A percentile compares a stretch with the other conserved stretches of the same genome.
Evolutionary conservation across 92 coral and sea anemone genomes (phyloP).

Genomic region (Scolanthus callimorphus): DNA sequence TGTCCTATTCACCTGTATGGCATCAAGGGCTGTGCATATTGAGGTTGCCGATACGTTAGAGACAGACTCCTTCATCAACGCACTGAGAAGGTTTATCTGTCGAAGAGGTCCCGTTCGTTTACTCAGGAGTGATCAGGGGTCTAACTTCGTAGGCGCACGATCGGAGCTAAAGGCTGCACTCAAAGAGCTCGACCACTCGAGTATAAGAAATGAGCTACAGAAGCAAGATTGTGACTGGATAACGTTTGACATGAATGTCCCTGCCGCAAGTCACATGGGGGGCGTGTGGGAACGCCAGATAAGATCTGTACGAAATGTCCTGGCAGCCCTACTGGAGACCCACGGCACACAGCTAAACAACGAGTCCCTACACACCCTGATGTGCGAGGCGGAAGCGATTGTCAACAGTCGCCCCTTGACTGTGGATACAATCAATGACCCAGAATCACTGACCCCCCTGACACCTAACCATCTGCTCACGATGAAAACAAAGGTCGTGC

Average conservation of each 20-base stretch:
- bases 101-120: conserved; percentile 51
- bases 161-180: conserved; percentile 20
- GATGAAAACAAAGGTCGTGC: conserved; percentile 28
- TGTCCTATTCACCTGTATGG: conserved; percentile 45
- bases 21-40: conserved; percentile 34
- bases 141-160: conserved; percentile 38
- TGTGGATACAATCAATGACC: conserved; percentile 4
- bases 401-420: conserved; percentile 35
- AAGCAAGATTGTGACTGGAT: conserved; percentile 47
- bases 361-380: conserved; percentile 38
- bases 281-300: conserved; percentile 48
- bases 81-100: conserved; percentile 39
- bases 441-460: conserved; percentile 20
- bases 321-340: conserved; percentile 19
- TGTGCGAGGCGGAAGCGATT: conserved; percentile 31
- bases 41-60: conserved; percentile 25
- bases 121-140: conserved; percentile 25
- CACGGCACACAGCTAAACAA: conserved; percentile 35
- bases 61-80: conserved; percentile 47
- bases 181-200: conserved; percentile 11
- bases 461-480: conserved; percentile 42
- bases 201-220: conserved; percentile 4
- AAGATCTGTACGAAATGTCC: conserved; percentile 33
- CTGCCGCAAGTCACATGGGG: conserved; percentile 52
- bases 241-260: conserved; percentile 33